phyloP scores from a whole-genome alignment of 2,113 vertebrate genomes.

The Apteryx owenii region DNA sequence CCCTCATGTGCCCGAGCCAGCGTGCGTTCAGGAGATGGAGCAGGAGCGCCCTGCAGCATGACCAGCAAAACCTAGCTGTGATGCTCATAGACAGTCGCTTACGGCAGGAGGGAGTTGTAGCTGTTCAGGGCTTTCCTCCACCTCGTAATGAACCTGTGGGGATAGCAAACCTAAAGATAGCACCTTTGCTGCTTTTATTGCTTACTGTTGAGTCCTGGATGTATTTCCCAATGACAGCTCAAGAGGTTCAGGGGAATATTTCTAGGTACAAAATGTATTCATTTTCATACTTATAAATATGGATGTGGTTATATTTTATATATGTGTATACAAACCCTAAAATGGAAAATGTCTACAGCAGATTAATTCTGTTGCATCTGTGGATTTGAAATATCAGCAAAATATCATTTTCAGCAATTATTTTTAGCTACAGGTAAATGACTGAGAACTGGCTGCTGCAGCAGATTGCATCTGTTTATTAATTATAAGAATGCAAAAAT shows the following conservation, averaged over 20 bases:
- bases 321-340: constrained; percentile 55
- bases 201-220: background rate
- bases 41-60: background rate
- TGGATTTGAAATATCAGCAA: constrained; percentile 70
- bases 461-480: constrained; percentile 48
- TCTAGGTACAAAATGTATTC: constrained; percentile 59
- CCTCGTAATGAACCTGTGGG: background rate
- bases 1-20: background rate
- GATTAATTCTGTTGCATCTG: constrained; percentile 57
- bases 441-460: constrained; percentile 52
- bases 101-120: background rate
- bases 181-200: constrained; percentile 35
- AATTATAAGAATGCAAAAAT: constrained; percentile 12
- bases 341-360: constrained; percentile 56
- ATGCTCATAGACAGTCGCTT: background rate
- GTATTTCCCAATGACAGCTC: constrained; percentile 55
- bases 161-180: background rate
- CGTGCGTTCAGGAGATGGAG: background rate
- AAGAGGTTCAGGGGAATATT: constrained; percentile 44
- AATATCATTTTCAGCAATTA: constrained; percentile 71
- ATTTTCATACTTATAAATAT: constrained; percentile 71
- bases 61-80: background rate
- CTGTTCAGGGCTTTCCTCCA: background rate
- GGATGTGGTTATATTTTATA: constrained; percentile 68
- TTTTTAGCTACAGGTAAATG: constrained; percentile 68